Base-by-base conservation (phyloP, 2,113 vertebrate species). In the Scomber scombrus region DNA sequence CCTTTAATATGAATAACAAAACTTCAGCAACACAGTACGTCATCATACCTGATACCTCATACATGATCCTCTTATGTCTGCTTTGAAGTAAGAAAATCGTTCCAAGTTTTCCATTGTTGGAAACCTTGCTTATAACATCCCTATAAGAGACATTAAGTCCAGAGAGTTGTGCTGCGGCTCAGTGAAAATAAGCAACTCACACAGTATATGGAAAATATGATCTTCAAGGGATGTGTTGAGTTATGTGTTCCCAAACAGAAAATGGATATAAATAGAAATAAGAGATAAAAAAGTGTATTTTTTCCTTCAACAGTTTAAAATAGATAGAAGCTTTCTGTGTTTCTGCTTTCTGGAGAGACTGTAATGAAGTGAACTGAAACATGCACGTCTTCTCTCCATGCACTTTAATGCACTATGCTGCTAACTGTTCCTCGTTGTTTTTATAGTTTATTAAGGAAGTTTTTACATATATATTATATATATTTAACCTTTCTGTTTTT, bases 1-100 rank as follows among this genome's bases (percentile, higher is more conserved):
- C 46, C 3, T 4, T 12, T 9, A 26, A 45, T 19, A 5, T 46
- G 56, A 54, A 46, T 16, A 50, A 26, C 19, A 62, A 0, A 71
- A 51, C 15, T 75, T 19, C 12, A 19, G 18, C 43, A 80, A 23
- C n/a, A 47, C 19, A 26, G 14, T 11, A 23, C 19, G 16, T 18
- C 12, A 15, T 34, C 16, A 29, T 12, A 11, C 23, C 23, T 26
- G 23, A 26, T 26, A 23, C 23, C 23, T 34, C 16, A 29, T 12
- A 11, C 34, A 40, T 76, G 56, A 64, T 78, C 69, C 43, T 82
- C 71, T 64, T 68, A 51, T 16, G 21, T 78, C 26, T 57, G 56
- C 54, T 60, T 71, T 49, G 43, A 82, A 75, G 65, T 69, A 34
- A 62, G 29, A 47, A 18, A 75, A 43, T 40, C 26, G 5, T 34